Evolutionary conservation across 2,113 vertebrate genomes (phyloP).

Genomic region (Archocentrus centrarchus): DNA sequence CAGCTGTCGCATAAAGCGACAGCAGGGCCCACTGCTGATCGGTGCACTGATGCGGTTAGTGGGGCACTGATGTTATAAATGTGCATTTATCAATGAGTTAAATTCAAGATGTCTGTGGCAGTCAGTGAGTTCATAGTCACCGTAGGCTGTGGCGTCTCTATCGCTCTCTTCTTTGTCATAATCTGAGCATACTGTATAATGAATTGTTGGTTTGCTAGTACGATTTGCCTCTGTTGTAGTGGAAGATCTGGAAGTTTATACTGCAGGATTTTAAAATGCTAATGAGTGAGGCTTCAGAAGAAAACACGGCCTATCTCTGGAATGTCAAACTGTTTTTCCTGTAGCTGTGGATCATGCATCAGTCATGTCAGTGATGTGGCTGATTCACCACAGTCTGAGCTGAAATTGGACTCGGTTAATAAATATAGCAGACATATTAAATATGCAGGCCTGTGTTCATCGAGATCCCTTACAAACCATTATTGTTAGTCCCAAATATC

Average conservation of each 20-base stretch:
- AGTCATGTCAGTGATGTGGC: background rate
- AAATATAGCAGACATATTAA: constrained; percentile 22
- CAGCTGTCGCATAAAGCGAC: constrained; percentile 66
- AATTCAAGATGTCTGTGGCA: background rate
- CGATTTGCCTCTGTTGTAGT: background rate
- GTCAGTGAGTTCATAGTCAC: background rate
- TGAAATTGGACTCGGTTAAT: constrained; percentile 3
- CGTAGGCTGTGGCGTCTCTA: background rate
- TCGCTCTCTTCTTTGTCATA: background rate
- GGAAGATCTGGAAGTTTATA: background rate
- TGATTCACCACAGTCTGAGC: constrained; percentile 1
- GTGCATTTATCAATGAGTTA: constrained; percentile 2
- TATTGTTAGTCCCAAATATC: constrained; percentile 39
- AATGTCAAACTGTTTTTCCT: background rate
- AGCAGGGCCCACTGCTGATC: constrained; percentile 40
- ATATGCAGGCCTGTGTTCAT: constrained; percentile 26
- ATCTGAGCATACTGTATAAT: background rate
- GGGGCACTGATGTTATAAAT: background rate
- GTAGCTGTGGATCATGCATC: background rate
- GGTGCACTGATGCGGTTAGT: constrained; percentile 39
- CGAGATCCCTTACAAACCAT: constrained; percentile 19
- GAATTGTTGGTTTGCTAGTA: background rate
- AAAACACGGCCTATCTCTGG: background rate
- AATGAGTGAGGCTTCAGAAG: background rate
- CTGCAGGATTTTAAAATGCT: background rate